These are phyloP conservation scores for Toxonevra muliebris DNA, from an alignment of 2,888 invertebrate genomes.

Conservation along the genomic window DNA sequence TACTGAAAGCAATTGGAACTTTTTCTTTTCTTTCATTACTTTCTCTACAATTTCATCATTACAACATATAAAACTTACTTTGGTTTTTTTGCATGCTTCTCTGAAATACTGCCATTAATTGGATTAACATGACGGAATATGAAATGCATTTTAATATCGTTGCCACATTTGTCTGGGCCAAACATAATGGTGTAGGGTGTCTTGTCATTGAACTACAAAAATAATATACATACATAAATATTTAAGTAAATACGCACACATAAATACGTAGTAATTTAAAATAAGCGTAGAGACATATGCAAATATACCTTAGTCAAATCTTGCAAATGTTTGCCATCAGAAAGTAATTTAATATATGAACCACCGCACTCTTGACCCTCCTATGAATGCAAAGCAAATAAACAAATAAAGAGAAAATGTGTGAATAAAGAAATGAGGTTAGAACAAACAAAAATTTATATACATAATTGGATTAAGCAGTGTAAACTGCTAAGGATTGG, in stretches of 20 bases:
- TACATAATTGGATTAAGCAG: constrained; percentile 38
- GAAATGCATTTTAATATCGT: constrained; percentile 89
- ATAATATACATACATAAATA: constrained; percentile 12
- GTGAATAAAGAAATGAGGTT: constrained; percentile 3
- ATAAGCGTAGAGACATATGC: not conserved
- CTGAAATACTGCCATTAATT: constrained; percentile 85
- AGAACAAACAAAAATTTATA: not conserved
- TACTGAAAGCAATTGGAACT: too few species aligned
- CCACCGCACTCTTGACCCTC: constrained; percentile 99
- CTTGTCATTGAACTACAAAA: constrained; percentile 83
- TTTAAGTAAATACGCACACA: not conserved
- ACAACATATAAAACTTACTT: too few species aligned
- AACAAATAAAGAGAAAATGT: constrained; percentile 14
- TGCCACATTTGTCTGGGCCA: constrained; percentile 99
- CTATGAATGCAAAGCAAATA: constrained; percentile 63
- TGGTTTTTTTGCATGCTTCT: constrained; percentile 96
- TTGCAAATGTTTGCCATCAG: constrained; percentile 73
- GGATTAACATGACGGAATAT: constrained; percentile 98
- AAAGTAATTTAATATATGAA: constrained; percentile 93
- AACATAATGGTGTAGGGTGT: constrained; percentile 99
- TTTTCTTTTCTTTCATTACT: not conserved
- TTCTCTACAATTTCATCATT: not conserved
- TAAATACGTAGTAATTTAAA: not conserved
- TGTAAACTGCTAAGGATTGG: not conserved
- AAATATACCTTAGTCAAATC: constrained; percentile 72